Evolutionary conservation across 53 echinoderm and acorn worm genomes (phyloP).

Genomic region (Luidia sarsii): DNA sequence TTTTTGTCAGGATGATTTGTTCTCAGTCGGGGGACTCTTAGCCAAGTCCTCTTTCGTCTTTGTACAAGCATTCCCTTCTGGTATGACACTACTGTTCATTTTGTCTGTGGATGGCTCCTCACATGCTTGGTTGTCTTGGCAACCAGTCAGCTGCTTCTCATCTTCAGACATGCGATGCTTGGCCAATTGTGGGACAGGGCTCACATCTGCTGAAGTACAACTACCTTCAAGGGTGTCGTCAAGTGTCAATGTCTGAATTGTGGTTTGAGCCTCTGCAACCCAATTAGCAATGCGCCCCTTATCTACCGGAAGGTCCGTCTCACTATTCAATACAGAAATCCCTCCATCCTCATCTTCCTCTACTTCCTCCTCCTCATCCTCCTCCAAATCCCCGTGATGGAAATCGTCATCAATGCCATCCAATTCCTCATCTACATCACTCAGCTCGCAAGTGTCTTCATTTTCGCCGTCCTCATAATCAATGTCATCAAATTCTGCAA

Average conservation of each 20-base stretch:
- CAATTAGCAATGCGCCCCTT: conserved; percentile 75
- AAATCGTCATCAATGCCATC: conserved; percentile 58
- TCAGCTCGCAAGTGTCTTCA: conserved; percentile 22
- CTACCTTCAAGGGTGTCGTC: conserved; percentile 1
- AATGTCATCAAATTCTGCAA: conserved; percentile 55
- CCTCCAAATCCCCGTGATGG: conserved; percentile 3
- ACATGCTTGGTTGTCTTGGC: neutral
- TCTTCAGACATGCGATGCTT: neutral
- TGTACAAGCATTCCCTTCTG: too few species aligned
- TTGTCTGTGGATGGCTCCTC: neutral
- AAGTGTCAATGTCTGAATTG: conserved; percentile 54
- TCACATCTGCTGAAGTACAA: neutral
- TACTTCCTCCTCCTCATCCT: conserved; percentile 76
- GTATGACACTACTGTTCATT: neutral
- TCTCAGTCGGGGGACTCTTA: conserved; percentile 9
- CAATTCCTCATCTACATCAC: conserved; percentile 64
- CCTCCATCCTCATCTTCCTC: conserved; percentile 68
- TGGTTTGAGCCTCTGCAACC: conserved; percentile 88
- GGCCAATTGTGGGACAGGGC: neutral
- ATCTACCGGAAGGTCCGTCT: conserved; percentile 55
- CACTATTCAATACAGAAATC: conserved; percentile 52
- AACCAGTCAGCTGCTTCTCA: neutral
- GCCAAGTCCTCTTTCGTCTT: too few species aligned
- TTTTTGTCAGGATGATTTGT: neutral
- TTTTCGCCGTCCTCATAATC: conserved; percentile 39